Evolutionary conservation across 53 echinoderm and acorn worm genomes (phyloP).

Genomic region (Pentamera pediparva): DNA sequence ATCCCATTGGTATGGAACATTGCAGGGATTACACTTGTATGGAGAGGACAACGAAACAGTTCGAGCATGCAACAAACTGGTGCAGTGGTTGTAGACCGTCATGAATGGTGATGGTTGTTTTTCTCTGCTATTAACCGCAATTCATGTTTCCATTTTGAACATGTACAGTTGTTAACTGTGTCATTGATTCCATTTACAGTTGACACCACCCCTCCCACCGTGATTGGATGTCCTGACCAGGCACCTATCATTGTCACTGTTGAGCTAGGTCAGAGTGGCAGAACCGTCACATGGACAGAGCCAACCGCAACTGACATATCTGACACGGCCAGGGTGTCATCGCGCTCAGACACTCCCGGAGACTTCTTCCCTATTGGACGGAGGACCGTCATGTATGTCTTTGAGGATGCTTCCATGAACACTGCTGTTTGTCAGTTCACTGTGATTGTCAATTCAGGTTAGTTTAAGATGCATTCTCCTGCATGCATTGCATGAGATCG

Average conservation of each 20-base stretch:
- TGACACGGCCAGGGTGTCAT: not conserved
- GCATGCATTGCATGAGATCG: too few species aligned
- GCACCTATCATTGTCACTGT: slow-evolving; percentile 15
- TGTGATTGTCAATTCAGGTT: not conserved
- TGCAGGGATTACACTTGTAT: too few species aligned
- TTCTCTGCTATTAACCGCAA: too few species aligned
- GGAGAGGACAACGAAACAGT: too few species aligned
- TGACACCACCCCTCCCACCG: slow-evolving; percentile 35
- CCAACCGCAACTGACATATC: slow-evolving; percentile 55
- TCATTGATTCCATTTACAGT: slow-evolving; percentile 9
- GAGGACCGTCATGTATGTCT: not conserved
- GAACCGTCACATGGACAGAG: slow-evolving; percentile 29
- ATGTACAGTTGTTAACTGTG: too few species aligned
- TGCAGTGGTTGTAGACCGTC: too few species aligned
- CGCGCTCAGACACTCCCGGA: not conserved
- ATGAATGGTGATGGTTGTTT: too few species aligned
- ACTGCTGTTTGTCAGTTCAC: not conserved
- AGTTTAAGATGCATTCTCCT: too few species aligned
- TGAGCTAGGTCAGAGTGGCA: slow-evolving; percentile 18
- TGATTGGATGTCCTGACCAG: slow-evolving; percentile 31
- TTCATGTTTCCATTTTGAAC: too few species aligned
- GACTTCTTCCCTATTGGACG: not conserved
- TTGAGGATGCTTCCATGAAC: not conserved
- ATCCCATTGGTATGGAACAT: too few species aligned
- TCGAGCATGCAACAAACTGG: too few species aligned